phyloP scores from a whole-genome alignment of 2,797 vertebrate genomes.

The Sarcoramphus papa region DNA sequence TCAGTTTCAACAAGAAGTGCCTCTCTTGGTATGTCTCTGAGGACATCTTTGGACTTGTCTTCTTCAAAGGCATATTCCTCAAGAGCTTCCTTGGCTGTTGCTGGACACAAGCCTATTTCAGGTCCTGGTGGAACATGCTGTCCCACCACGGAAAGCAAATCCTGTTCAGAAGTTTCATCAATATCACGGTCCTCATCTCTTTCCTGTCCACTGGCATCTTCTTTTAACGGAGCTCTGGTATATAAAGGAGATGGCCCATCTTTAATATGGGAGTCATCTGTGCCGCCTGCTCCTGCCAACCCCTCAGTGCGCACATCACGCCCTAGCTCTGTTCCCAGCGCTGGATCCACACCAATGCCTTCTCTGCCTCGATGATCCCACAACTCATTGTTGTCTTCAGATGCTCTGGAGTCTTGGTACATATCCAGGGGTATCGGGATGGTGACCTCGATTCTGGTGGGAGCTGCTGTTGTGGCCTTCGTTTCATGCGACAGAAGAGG shows the following conservation, averaged over 20 bases:
- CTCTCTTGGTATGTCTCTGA: not conserved
- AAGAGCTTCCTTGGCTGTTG: not conserved
- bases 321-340: not conserved
- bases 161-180: slow-evolving; percentile 40
- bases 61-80: not conserved
- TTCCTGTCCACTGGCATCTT: not conserved
- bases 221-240: not conserved
- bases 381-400: not conserved
- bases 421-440: slow-evolving; percentile 9
- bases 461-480: not conserved
- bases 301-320: accelerated
- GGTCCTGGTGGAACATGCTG: not conserved
- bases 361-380: not conserved
- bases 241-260: not conserved
- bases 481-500: not conserved
- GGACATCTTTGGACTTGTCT: not conserved
- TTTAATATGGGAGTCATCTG: not conserved
- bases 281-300: not conserved
- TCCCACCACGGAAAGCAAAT: not conserved
- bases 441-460: slow-evolving; percentile 34
- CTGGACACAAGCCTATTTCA: not conserved
- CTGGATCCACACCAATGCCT: not conserved
- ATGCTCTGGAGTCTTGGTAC: not conserved
- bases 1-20: not conserved
- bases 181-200: slow-evolving; percentile 54